phyloP scores from a whole-genome alignment of 2,113 vertebrate species.

The Pelobates fuscus region DNA sequence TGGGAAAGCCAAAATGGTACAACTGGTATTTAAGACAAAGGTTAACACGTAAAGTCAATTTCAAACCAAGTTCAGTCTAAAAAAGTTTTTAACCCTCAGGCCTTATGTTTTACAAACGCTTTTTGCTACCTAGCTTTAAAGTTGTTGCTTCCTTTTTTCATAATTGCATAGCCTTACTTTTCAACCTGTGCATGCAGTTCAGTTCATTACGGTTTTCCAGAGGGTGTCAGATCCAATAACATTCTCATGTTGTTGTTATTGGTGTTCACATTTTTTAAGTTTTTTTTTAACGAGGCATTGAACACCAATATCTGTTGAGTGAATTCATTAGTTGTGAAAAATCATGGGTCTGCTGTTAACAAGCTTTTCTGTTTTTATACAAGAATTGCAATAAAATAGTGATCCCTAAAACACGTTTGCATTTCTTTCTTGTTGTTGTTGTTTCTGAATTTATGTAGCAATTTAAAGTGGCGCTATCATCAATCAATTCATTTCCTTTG shows the following conservation, averaged over 20 bases:
- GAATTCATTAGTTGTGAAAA: conserved; percentile 40
- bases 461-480: too few relatives aligned
- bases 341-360: conserved; percentile 39
- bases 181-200: conserved; percentile 42
- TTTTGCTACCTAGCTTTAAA: conserved; percentile 84
- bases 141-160: conserved; percentile 76
- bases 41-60: conserved; percentile 73
- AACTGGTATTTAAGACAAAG: conserved; percentile 65
- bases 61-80: conserved; percentile 66
- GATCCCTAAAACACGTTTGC: conserved; percentile 11
- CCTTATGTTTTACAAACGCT: conserved; percentile 91
- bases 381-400: conserved; percentile 50
- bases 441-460: too few relatives aligned
- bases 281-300: conserved; percentile 35
- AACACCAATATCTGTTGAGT: conserved; percentile 29
- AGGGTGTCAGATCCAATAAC: conserved; percentile 12
- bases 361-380: conserved; percentile 49
- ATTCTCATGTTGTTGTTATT: conserved; percentile 36
- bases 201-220: conserved; percentile 16
- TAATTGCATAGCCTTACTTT: conserved; percentile 71
- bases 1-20: conserved; percentile 56
- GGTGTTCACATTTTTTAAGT: background rate
- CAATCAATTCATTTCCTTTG: too few relatives aligned
- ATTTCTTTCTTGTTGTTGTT: background rate
- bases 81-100: conserved; percentile 88